phyloP scores from a whole-genome alignment of 1,140 invertebrate genomes.

The Drosophila repleta region DNA sequence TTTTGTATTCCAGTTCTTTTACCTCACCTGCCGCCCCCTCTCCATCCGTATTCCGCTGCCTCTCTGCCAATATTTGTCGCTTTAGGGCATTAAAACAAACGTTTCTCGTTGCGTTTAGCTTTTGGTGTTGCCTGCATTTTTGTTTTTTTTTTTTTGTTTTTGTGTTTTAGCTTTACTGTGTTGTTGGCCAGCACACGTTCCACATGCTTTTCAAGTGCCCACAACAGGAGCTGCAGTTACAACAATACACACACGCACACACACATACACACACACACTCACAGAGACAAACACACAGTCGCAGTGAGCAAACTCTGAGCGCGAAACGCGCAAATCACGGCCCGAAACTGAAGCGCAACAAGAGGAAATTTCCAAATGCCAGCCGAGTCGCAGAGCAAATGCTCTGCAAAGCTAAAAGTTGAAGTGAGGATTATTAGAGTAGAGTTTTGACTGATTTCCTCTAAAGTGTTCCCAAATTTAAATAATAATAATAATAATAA shows the following conservation, averaged over 20 bases:
- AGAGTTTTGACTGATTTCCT: too few species aligned
- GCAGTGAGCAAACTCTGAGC: slow-evolving; percentile 51
- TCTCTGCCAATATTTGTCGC: slow-evolving; percentile 74
- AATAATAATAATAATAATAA: not conserved
- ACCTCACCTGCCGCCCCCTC: not conserved
- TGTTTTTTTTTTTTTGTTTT: slow-evolving; percentile 37
- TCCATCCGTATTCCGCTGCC: not conserved
- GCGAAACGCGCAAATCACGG: slow-evolving; percentile 72
- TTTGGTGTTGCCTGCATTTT: slow-evolving; percentile 48
- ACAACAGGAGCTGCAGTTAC: slow-evolving; percentile 42
- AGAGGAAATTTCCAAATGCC: slow-evolving; percentile 28
- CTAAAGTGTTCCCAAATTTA: not conserved
- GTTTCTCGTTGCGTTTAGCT: slow-evolving; percentile 69
- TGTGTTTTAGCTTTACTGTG: slow-evolving; percentile 30
- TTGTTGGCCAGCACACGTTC: slow-evolving; percentile 55
- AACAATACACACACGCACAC: slow-evolving; percentile 21
- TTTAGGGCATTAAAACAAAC: slow-evolving; percentile 80
- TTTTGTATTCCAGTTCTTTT: slow-evolving; percentile 53
- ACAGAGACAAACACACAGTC: not conserved
- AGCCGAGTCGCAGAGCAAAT: slow-evolving; percentile 2
- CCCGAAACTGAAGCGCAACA: slow-evolving; percentile 67
- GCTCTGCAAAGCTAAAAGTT: slow-evolving; percentile 1
- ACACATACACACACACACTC: slow-evolving; percentile 22
- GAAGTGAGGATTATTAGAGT: too few species aligned
- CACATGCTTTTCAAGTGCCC: slow-evolving; percentile 68